phyloP scores from a whole-genome alignment of 2,888 invertebrate genomes.

The Amphipoea lucens region DNA sequence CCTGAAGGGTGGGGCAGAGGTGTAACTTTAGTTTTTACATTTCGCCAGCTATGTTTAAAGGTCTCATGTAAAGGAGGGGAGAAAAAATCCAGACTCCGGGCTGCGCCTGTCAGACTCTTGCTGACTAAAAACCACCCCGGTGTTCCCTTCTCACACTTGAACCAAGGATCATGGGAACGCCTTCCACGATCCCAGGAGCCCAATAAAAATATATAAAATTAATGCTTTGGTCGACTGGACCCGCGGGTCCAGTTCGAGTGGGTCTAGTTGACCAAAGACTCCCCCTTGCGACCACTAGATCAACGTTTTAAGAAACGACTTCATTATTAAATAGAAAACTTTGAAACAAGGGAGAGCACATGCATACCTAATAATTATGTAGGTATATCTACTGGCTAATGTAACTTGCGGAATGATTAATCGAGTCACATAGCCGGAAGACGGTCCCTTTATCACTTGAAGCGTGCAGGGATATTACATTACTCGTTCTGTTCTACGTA shows the following conservation, averaged over 20 bases:
- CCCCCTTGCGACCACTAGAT: no score
- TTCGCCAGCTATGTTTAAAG: neutral
- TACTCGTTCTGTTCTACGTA: neutral
- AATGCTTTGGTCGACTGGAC: no score
- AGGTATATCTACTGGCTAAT: conserved; percentile 13
- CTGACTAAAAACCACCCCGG: no score
- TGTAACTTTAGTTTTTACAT: neutral
- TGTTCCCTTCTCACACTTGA: no score
- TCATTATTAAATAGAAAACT: neutral
- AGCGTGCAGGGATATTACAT: conserved; percentile 31
- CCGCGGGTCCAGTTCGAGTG: no score
- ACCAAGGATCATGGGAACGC: no score
- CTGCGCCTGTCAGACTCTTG: no score
- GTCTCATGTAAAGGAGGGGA: neutral
- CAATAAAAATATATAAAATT: no score
- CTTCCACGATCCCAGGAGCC: no score
- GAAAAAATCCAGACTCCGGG: neutral
- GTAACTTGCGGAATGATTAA: conserved; percentile 27
- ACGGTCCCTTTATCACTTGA: conserved; percentile 16
- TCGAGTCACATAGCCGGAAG: conserved; percentile 46
- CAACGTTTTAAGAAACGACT: neutral
- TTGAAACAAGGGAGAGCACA: neutral
- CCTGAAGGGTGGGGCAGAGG: neutral
- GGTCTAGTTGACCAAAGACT: no score
- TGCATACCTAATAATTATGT: neutral